Base-by-base conservation (phyloP, 2,113 vertebrate genomes). In the Marmota monax region DNA sequence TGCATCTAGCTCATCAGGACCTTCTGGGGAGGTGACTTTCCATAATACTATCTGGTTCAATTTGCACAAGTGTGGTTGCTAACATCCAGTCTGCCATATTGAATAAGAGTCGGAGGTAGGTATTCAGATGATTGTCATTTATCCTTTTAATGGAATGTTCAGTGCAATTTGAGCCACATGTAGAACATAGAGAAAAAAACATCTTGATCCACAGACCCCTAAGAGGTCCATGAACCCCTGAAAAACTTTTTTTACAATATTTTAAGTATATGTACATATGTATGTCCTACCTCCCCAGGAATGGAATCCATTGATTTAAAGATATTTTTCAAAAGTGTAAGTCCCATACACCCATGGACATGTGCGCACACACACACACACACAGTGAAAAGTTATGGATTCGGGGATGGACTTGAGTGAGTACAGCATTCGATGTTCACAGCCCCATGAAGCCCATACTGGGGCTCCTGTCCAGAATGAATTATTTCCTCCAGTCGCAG, bases 401-500 rank as follows among this genome's bases (percentile, higher is more conserved):
- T 51, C 29, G 51, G 18, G 48, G 25, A 63, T 22, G 37, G 14
- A 20, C 18, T 32, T 37, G 39, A 80, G 61, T 23, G 25, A 9
- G 9, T 32, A 42, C 88, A 4, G 72, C 14, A 18, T 89, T 76
- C 37, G 42, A 34, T 42, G 8, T 29, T 56, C 76, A 90, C 45
- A 82, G 17, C 22, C 45, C 63, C 58, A 77, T 61, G 61, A 45
- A 27, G 11, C 25, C n/a, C 48, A 0, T 48, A 23, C 72, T 76
- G 39, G 84, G 17, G 56, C 80, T 88, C 85, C 73, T 80, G 27
- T 74, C 45, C 84, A 84, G 42, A 77, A 96, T 67, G 13, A 93
- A 94, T 87, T 32, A 13, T 80, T 90, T 86, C 51, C 53, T 83
- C 63, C 61, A 67, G 23, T 12, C 34, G 39, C n/a, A 51, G 14